Conservation (phyloP, 2,113 vertebrate genomes). For the Scomber japonicus region DNA sequence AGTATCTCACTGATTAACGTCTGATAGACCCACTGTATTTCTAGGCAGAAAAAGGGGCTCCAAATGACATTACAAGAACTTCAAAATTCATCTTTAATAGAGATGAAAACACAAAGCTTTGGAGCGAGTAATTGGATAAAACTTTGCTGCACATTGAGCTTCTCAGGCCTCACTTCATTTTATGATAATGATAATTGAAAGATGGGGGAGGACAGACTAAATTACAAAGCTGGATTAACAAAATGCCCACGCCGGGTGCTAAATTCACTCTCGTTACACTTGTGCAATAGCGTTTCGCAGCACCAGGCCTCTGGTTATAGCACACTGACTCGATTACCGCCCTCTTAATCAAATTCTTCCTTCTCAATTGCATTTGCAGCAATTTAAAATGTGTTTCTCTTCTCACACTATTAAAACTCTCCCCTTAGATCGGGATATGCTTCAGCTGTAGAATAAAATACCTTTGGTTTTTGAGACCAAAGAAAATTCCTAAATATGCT, state of each 20-base stretch:
- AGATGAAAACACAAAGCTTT: constrained; percentile 81
- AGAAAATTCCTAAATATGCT: constrained; percentile 47
- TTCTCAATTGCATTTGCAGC: constrained; percentile 73
- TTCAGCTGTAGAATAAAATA: constrained; percentile 50
- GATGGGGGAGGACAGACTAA: constrained; percentile 78
- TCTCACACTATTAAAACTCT: constrained; percentile 60
- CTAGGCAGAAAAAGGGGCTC: constrained; percentile 33
- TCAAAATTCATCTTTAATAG: constrained; percentile 78
- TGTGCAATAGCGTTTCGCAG: constrained; percentile 67
- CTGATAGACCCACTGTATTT: constrained; percentile 48
- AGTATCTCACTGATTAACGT: constrained; percentile 59
- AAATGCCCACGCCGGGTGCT: constrained; percentile 70
- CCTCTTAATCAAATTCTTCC: constrained; percentile 78
- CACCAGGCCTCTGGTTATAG: constrained; percentile 74
- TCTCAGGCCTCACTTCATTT: constrained; percentile 81
- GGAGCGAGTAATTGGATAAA: constrained; percentile 83
- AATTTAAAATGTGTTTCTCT: constrained; percentile 67
- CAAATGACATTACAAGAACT: constrained; percentile 64
- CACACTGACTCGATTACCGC: constrained; percentile 69
- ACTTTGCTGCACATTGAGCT: constrained; percentile 73
- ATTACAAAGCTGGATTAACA: constrained; percentile 80
- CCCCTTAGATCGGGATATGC: constrained; percentile 51
- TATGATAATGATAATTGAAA: constrained; percentile 86
- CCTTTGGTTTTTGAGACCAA: constrained; percentile 47
- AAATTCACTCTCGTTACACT: constrained; percentile 79